Evolutionary conservation across 1,140 invertebrate species (phyloP), one percentile per base, ranked within the genome.

Genomic region (Nephotettix cincticeps): DNA sequence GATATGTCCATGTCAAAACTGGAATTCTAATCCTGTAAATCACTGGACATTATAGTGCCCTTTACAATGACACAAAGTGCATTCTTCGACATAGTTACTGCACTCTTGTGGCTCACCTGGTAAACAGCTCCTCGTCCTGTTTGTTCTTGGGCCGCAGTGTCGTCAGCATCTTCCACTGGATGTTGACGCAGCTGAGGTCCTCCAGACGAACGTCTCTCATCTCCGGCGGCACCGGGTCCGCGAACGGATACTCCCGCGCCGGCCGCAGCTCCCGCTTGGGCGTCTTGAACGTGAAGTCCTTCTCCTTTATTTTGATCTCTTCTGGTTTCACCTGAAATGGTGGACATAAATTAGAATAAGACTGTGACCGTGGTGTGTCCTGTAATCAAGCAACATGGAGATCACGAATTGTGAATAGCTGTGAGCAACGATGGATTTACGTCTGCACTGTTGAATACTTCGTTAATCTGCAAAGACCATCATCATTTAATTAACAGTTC

Each of bases 141-240:
- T 91, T 90, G 1, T 86, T 86, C 77, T 93, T 93, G 0, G 94
- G 94, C 75, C 94, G 83, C 13, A 93, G 78, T 13, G 92, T 90
- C 6, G 94, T 97, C 6, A 97, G 81, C 94, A 97, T 97, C 79
- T 90, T 88, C 94, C 94, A 97, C 76, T 95, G 92, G 67, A 97
- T 97, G n/a, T 92, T 87, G 1, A 96, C 92, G 17, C 88, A 83
- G 72, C 91, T 91, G 29, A 96, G 81, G 76, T 96, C 93, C 68
- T 90, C 88, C 47, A 96, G 83, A 76, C 89, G 88, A 21, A 94
- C 83, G 25, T 84, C 83, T 75, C 86, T 85, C 94, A 96, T 96
- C 79, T 93, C 91, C 0, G 86, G 81, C 1, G 94, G 93, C 66
- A 94, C 83, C 0, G 94, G 94, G 83, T 96, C 88, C 68, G 90